phyloP scores from a whole-genome alignment of 2,113 vertebrate species.

The Tetrax tetrax region DNA sequence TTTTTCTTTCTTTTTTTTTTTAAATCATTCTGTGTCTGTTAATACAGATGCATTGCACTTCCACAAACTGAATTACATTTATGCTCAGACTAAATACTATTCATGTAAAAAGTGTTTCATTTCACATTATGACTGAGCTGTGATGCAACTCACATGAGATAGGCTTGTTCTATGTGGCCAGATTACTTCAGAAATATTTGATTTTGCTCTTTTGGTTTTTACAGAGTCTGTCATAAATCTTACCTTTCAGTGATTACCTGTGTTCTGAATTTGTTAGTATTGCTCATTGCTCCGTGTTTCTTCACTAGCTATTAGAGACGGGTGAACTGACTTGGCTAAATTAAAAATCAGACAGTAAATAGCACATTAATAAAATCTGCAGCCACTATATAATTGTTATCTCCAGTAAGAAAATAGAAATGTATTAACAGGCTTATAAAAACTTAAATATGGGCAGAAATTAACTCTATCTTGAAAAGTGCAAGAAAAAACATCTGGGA shows the following conservation, averaged over 20 bases:
- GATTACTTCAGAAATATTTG: slow-evolving; percentile 13
- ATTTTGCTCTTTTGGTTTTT: not conserved
- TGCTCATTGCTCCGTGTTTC: not conserved
- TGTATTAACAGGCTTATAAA: not conserved
- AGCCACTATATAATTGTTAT: not conserved
- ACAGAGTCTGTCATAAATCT: not conserved
- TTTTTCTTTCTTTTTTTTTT: not conserved
- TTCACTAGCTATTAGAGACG: not conserved
- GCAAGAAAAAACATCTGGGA: not conserved
- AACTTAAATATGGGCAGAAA: not conserved
- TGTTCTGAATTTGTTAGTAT: not conserved
- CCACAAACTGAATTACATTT: slow-evolving; percentile 49
- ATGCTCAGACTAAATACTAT: slow-evolving; percentile 54
- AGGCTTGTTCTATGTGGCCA: not conserved
- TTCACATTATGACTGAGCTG: slow-evolving; percentile 40
- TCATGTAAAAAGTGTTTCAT: slow-evolving; percentile 55
- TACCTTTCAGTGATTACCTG: not conserved
- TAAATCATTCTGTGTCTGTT: slow-evolving; percentile 51
- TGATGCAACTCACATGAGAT: not conserved
- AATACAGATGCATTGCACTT: slow-evolving; percentile 56
- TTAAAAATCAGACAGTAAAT: not conserved
- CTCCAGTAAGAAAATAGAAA: not conserved
- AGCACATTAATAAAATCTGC: not conserved
- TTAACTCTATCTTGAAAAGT: not conserved
- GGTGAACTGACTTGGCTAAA: not conserved